Evolutionary conservation across 2,113 vertebrate species (phyloP).

Genomic region (Prochilodus magdalenae): DNA sequence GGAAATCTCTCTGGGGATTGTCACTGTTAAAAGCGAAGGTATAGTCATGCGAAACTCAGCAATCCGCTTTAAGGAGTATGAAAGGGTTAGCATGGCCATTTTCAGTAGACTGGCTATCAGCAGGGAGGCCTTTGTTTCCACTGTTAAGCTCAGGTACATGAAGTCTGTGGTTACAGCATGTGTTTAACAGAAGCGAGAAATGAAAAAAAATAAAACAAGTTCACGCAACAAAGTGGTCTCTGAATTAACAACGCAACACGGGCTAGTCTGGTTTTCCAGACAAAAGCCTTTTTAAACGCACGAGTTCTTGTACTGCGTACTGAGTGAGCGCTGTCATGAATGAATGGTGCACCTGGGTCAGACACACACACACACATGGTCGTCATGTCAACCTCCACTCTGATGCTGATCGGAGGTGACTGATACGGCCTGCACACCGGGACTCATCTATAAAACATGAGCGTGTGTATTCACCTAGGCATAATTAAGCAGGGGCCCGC

Average conservation of each 20-base stretch:
- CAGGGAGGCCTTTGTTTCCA: conserved; percentile 6
- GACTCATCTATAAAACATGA: conserved; percentile 55
- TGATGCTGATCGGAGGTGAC: conserved; percentile 24
- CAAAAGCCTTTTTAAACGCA: conserved; percentile 34
- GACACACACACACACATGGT: conserved; percentile 13
- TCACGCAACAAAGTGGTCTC: not conserved
- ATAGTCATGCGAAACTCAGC: too few relatives aligned
- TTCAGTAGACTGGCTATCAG: conserved; percentile 12
- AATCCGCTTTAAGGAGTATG: too few relatives aligned
- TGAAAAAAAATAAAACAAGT: conserved; percentile 17
- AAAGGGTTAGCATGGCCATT: not conserved
- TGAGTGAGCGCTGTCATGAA: conserved; percentile 12
- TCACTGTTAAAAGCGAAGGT: too few relatives aligned
- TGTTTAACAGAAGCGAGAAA: conserved; percentile 26
- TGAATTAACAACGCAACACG: not conserved
- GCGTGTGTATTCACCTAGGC: conserved; percentile 26
- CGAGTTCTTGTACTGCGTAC: not conserved
- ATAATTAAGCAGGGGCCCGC: conserved; percentile 29
- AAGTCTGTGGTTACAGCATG: not conserved
- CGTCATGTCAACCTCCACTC: conserved; percentile 31
- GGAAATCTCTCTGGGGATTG: too few relatives aligned
- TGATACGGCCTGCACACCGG: conserved; percentile 16
- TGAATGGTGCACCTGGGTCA: conserved; percentile 43
- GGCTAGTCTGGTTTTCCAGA: not conserved
- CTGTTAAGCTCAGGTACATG: not conserved